Percentiles rank a stretch among this genome's conserved stretches.
Evolutionary conservation across 2,113 vertebrate genomes (phyloP).

Genomic region (Elaphurus davidianus): DNA sequence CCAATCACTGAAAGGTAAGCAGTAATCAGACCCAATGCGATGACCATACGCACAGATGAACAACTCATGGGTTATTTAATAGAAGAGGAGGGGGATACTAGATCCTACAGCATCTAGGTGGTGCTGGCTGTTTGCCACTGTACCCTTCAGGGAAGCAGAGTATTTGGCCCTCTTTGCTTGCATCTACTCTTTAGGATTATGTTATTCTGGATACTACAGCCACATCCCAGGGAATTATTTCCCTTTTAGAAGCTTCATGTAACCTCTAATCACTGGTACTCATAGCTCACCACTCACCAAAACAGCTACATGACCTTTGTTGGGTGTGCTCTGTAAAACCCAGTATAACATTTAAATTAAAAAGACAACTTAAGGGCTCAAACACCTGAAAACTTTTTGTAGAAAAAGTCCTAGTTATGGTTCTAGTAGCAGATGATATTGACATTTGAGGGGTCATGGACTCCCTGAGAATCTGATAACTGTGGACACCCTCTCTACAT

Average conservation of each 20-base stretch:
- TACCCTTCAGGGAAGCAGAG: not conserved
- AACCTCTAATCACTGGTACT: not conserved
- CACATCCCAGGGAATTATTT: not conserved
- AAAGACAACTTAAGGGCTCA: not conserved
- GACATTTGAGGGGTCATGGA: not conserved
- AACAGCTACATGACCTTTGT: not conserved
- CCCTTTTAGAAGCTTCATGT: not conserved
- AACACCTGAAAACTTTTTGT: not conserved
- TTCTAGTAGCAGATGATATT: not conserved
- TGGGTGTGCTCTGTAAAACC: not conserved
- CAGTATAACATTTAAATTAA: not conserved
- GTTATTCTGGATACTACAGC: not conserved
- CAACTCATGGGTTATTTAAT: not conserved
- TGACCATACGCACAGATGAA: not conserved
- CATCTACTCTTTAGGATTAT: not conserved
- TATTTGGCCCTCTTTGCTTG: not conserved
- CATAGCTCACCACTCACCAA: not conserved
- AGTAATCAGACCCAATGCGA: not conserved
- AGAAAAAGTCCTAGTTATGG: not conserved
- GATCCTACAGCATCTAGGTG: not conserved
- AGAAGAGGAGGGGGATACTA: not conserved
- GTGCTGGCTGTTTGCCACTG: not conserved
- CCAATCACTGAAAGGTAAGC: not conserved
- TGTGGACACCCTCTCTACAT: not conserved
- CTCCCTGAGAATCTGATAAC: not conserved